Conservation (phyloP, 1,140 invertebrate genomes). For the Dysdera silvatica region DNA sequence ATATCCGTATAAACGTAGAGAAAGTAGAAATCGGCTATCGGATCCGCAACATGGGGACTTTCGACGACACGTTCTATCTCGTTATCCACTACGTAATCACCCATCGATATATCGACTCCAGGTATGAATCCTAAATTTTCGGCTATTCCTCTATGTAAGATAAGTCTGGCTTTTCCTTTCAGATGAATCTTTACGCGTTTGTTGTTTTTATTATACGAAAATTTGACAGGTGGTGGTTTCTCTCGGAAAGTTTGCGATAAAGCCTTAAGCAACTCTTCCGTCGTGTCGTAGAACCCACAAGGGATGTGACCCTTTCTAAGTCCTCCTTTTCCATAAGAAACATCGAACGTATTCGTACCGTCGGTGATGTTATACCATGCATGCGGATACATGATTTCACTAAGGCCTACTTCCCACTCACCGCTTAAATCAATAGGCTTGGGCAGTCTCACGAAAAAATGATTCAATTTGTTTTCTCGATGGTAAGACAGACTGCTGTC, state of each 20-base stretch:
- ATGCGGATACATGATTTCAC: background rate
- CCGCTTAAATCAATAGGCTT: background rate
- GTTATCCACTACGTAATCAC: no score
- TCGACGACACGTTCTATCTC: background rate
- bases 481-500: background rate
- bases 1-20: slow-evolving; percentile 6
- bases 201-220: background rate
- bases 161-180: background rate
- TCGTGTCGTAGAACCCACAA: background rate
- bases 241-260: background rate
- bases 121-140: background rate
- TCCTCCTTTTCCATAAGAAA: background rate
- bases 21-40: background rate
- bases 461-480: background rate
- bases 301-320: background rate
- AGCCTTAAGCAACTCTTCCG: background rate
- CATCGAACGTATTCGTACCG: background rate
- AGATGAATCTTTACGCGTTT: background rate
- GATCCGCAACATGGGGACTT: slow-evolving; percentile 3
- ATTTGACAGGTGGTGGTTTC: background rate
- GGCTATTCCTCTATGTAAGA: background rate
- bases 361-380: background rate
- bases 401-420: background rate
- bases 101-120: no score
- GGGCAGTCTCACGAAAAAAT: background rate